Conservation (phyloP, 1,140 invertebrate species). For the Heliconius hewitsoni region DNA sequence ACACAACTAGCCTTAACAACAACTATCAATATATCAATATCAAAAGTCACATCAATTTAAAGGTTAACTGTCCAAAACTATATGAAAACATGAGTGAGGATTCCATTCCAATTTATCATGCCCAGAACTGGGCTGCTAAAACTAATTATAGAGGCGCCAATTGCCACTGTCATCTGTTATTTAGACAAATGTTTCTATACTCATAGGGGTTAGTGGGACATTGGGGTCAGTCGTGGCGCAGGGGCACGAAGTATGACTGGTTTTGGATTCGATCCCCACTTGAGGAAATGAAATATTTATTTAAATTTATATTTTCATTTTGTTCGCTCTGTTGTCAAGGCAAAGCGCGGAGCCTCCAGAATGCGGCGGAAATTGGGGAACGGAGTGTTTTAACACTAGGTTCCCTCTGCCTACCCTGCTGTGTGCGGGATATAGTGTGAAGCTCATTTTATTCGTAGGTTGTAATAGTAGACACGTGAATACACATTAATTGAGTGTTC, state of each 20-base stretch:
- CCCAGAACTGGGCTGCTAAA: conserved; percentile 55
- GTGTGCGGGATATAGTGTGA: too few relatives aligned
- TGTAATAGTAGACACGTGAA: conserved; percentile 21
- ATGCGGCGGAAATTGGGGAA: too few relatives aligned
- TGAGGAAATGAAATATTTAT: too few relatives aligned
- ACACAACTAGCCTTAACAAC: not conserved
- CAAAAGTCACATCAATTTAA: conserved; percentile 33
- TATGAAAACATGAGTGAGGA: conserved; percentile 47
- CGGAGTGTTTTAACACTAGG: too few relatives aligned
- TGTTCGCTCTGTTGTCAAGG: too few relatives aligned
- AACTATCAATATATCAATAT: not conserved
- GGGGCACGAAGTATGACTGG: too few relatives aligned
- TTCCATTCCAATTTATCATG: conserved; percentile 43
- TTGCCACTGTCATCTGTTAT: conserved; percentile 67
- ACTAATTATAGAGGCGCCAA: conserved; percentile 64
- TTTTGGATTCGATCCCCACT: too few relatives aligned
- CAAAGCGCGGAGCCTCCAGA: too few relatives aligned
- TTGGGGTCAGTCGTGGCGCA: not conserved
- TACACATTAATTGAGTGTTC: conserved; percentile 36
- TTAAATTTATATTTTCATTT: too few relatives aligned
- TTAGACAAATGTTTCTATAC: conserved; percentile 57
- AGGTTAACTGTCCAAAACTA: conserved; percentile 44
- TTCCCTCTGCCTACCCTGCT: too few relatives aligned
- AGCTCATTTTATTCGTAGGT: conserved; percentile 23
- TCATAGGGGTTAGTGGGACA: conserved; percentile 58